These are phyloP conservation scores for Metaphire vulgaris DNA, from an alignment of 1,140 invertebrate genomes.

Conservation along the genomic window DNA sequence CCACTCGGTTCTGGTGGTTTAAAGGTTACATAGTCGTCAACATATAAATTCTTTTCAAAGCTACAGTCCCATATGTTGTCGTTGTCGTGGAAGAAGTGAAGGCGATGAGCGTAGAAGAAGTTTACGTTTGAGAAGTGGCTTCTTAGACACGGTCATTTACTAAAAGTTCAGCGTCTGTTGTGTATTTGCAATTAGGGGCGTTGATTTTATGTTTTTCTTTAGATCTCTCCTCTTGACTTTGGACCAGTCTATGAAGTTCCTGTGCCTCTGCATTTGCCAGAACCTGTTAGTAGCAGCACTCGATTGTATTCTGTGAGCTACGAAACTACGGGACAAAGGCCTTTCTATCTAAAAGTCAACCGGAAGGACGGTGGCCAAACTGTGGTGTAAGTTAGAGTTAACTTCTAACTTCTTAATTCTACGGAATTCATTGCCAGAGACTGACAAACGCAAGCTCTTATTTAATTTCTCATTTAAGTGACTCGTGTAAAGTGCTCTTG, in stretches of 20 bases:
- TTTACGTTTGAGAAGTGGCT: not conserved
- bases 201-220: not conserved
- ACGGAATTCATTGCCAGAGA: not conserved
- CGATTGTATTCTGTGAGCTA: not conserved
- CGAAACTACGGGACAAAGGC: not conserved
- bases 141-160: not conserved
- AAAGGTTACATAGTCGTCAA: no score
- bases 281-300: not conserved
- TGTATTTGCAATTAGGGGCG: no score
- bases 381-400: not conserved
- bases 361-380: not conserved
- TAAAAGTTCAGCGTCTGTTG: not conserved
- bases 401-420: not conserved
- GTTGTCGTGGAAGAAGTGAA: not conserved
- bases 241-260: not conserved
- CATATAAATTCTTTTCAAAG: no score
- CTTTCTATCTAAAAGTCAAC: not conserved
- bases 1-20: no score
- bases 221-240: not conserved
- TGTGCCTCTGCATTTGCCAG: not conserved
- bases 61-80: no score
- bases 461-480: no score
- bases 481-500: not conserved
- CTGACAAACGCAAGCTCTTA: no score
- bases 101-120: not conserved